phyloP scores from a whole-genome alignment of 2,888 invertebrate species.

The Leucozona laternaria region DNA sequence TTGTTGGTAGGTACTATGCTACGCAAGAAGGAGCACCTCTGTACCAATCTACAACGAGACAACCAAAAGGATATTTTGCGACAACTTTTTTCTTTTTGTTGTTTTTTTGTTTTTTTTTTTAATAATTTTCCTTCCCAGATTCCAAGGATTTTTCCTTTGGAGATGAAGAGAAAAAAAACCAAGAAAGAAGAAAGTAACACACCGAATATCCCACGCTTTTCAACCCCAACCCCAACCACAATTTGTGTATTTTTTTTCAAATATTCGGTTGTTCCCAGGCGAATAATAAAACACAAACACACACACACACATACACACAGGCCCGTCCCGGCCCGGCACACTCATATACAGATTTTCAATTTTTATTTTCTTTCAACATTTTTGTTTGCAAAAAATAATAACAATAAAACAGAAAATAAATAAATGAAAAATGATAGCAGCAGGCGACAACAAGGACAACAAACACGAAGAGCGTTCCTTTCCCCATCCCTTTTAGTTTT shows the following conservation, averaged over 20 bases:
- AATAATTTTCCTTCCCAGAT: slow-evolving; percentile 22
- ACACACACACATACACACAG: slow-evolving; percentile 24
- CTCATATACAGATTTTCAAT: slow-evolving; percentile 47
- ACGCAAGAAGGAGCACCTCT: slow-evolving; percentile 46
- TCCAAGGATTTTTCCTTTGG: slow-evolving; percentile 16
- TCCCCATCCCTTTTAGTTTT: not conserved
- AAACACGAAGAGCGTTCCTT: slow-evolving; percentile 47
- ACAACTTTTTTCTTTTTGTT: slow-evolving; percentile 43
- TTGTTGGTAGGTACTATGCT: slow-evolving; percentile 35
- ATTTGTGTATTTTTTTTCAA: slow-evolving; percentile 31
- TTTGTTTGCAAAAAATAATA: slow-evolving; percentile 70
- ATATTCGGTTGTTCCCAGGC: slow-evolving; percentile 63
- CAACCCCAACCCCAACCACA: not conserved
- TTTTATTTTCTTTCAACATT: slow-evolving; percentile 51
- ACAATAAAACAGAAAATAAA: slow-evolving; percentile 74
- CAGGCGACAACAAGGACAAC: slow-evolving; percentile 78
- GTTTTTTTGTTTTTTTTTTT: slow-evolving; percentile 23
- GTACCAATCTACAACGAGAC: slow-evolving; percentile 7
- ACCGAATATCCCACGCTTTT: slow-evolving; percentile 62
- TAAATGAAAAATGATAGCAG: slow-evolving; percentile 78
- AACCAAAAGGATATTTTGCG: slow-evolving; percentile 67
- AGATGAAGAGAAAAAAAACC: not conserved
- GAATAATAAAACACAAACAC: slow-evolving; percentile 47
- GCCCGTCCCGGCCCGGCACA: too few relatives aligned
- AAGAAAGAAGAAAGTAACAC: slow-evolving; percentile 33